Evolutionary conservation across 2,797 vertebrate genomes (phyloP), one percentile per base, ranked within the genome.

Genomic region (Acrossocheilus wenchowensis): DNA sequence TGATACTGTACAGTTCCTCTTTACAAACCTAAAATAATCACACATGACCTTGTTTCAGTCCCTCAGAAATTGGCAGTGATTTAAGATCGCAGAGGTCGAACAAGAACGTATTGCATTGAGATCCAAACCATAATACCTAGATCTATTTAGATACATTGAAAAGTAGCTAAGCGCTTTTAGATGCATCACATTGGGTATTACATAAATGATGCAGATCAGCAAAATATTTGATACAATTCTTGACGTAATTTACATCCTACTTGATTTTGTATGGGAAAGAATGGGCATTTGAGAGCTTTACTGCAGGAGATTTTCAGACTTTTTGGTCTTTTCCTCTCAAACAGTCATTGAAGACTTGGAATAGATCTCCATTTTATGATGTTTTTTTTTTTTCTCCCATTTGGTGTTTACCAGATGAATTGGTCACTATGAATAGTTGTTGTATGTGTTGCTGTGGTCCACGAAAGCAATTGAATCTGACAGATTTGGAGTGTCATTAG

Each of bases 1-100:
- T 86, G 86, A 86, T 86, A 82, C 86, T 86, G 77, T 84, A 86
- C 57, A 71, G 66, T 62, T 30, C 48, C 45, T 78, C n/a, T 50
- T 77, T 30, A 68, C 77, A 78, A 66, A 52, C 45, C 75, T 66
- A 74, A 90, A 84, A 83, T 81, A 87, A 85, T 86, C 87, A 79
- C 68, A 80, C 15, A 74, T 85, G 84, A 89, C 78, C 83, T 88
- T 87, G 68, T 87, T 86, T 84, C 80, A 60, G 45, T 82, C 71
- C 54, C 45, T 74, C 6, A 66, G 57, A 89, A 43, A 41, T 48
- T 82, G 60, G 84, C 82, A 77, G 66, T 8, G 50, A 30, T 82
- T 83, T 86, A 54, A 69, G 54, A 60, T 23, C 34, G 50, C n/a
- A 12, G 39, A 85, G 52, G 81, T 81, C 54, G 39, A 48, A 81